Conservation (phyloP, 2,797 vertebrate genomes). For the Podarcis lilfordi region DNA sequence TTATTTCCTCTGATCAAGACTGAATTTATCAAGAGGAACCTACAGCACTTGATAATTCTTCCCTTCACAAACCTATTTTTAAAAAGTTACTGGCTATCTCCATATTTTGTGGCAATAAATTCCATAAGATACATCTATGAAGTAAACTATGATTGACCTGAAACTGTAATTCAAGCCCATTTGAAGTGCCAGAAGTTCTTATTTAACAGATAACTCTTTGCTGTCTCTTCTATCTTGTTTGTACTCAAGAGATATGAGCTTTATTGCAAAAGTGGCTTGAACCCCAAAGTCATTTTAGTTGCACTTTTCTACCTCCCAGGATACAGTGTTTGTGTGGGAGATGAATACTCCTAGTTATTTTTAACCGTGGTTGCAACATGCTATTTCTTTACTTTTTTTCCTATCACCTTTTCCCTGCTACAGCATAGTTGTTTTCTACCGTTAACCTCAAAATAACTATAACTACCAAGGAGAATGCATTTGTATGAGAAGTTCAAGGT, state of each 20-base stretch:
- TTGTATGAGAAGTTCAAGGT: neutral
- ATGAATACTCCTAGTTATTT: no score
- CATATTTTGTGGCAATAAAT: neutral
- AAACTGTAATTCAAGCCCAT: neutral
- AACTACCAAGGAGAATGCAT: neutral
- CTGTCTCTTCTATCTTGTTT: neutral
- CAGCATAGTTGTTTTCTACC: neutral
- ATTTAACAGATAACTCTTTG: neutral
- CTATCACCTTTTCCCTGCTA: neutral
- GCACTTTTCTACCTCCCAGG: neutral
- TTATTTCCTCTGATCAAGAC: neutral
- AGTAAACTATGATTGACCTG: neutral
- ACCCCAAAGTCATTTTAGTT: neutral
- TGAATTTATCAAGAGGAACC: neutral
- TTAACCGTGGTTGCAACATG: neutral
- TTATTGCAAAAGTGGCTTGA: neutral
- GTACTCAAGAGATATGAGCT: neutral
- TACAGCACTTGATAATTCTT: neutral
- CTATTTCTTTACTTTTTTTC: neutral
- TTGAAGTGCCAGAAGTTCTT: neutral
- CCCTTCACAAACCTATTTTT: neutral
- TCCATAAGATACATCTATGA: neutral
- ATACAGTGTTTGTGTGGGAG: neutral
- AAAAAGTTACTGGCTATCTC: neutral
- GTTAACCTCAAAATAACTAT: neutral